Conservation (phyloP, 92 coral and sea anemone genomes). For the Umimayanthus chanpuru region DNA sequence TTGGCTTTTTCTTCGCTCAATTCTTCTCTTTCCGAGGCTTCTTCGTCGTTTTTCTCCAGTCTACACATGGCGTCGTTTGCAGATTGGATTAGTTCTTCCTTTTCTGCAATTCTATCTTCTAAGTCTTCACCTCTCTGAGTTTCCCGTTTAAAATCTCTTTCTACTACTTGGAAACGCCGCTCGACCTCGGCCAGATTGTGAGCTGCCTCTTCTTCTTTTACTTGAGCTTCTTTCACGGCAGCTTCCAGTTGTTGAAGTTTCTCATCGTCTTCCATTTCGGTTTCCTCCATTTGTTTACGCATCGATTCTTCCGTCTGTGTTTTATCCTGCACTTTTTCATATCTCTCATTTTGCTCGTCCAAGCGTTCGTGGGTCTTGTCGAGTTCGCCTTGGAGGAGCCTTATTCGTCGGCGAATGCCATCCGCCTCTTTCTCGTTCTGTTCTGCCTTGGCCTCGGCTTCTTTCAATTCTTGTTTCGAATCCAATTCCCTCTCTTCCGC, state of each 20-base stretch:
- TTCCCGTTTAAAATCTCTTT: conserved; percentile 63
- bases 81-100: conserved; percentile 39
- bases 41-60: conserved; percentile 80
- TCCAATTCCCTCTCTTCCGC: conserved; percentile 76
- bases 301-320: conserved; percentile 68
- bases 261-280: conserved; percentile 89
- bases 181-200: conserved; percentile 70
- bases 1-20: conserved; percentile 71
- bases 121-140: conserved; percentile 39
- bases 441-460: conserved; percentile 58
- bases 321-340: conserved; percentile 44
- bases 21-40: conserved; percentile 75
- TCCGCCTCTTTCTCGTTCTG: conserved; percentile 60
- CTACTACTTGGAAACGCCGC: conserved; percentile 65
- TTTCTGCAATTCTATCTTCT: not conserved
- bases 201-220: conserved; percentile 55
- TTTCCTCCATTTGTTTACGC: conserved; percentile 78
- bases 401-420: conserved; percentile 62
- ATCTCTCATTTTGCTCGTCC: conserved; percentile 56
- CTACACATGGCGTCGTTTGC: conserved; percentile 52
- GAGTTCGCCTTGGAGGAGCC: conserved; percentile 60
- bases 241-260: conserved; percentile 62
- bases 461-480: conserved; percentile 63
- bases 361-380: conserved; percentile 51
- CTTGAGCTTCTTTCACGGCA: conserved; percentile 58